These are phyloP conservation scores for Callocephalon fimbriatum DNA, from an alignment of 2,113 vertebrate genomes.

Conservation along the genomic window DNA sequence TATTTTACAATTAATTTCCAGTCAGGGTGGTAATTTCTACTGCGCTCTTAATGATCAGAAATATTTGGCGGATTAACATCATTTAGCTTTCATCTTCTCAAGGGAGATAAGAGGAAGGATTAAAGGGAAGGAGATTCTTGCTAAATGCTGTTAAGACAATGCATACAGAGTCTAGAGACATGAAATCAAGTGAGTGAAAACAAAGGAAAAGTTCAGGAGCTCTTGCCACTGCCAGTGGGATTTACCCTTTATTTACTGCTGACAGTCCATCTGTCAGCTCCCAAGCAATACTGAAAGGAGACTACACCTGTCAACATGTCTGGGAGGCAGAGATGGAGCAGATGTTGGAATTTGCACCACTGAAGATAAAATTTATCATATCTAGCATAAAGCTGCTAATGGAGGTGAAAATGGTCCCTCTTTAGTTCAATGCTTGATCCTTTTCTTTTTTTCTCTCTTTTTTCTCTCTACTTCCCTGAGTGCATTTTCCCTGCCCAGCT, in stretches of 20 bases:
- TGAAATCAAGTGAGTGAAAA: constrained; percentile 55
- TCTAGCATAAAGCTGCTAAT: constrained; percentile 52
- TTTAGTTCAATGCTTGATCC: not conserved
- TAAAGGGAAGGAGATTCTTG: constrained; percentile 36
- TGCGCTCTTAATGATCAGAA: constrained; percentile 73
- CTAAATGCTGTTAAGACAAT: not conserved
- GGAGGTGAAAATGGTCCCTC: constrained; percentile 37
- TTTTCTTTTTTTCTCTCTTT: not conserved
- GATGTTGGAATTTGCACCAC: constrained; percentile 79
- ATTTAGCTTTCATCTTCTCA: constrained; percentile 68
- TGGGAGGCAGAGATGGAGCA: constrained; percentile 76
- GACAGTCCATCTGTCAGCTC: constrained; percentile 72
- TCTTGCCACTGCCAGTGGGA: not conserved
- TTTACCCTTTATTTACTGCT: constrained; percentile 67
- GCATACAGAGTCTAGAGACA: not conserved
- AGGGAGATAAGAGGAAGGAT: constrained; percentile 28
- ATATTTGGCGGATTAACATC: constrained; percentile 78
- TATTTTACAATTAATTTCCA: constrained; percentile 71
- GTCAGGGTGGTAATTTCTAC: constrained; percentile 63
- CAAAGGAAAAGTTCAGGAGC: constrained; percentile 44
- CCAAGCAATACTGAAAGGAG: constrained; percentile 27
- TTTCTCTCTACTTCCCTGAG: not conserved
- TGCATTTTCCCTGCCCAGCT: not conserved
- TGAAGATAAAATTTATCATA: constrained; percentile 68
- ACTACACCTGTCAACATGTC: constrained; percentile 80